Conservation (phyloP, 2,888 invertebrate species). For the Caradrina kadenii region DNA sequence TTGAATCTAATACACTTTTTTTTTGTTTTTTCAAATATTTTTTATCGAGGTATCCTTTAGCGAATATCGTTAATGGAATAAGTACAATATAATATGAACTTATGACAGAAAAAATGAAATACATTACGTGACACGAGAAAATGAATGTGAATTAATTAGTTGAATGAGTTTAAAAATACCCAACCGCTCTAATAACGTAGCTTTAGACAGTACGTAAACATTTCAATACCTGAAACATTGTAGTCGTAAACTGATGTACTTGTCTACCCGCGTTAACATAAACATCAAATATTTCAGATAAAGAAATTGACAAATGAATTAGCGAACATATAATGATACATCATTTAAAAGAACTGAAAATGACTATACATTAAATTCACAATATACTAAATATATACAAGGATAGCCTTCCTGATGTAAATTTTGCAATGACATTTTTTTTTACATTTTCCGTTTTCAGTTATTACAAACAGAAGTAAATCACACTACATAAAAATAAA, state of each 20-base stretch:
- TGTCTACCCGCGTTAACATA: slow-evolving; percentile 55
- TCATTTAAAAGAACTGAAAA: slow-evolving; percentile 79
- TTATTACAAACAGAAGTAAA: slow-evolving; percentile 88
- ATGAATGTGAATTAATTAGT: slow-evolving; percentile 81
- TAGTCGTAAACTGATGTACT: slow-evolving; percentile 52
- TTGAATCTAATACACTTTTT: slow-evolving; percentile 80
- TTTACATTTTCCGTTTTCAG: slow-evolving; percentile 84
- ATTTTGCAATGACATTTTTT: slow-evolving; percentile 80
- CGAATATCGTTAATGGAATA: slow-evolving; percentile 89
- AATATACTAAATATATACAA: slow-evolving; percentile 87
- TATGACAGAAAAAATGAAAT: slow-evolving; percentile 83
- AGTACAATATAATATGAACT: slow-evolving; percentile 89
- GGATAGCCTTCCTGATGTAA: slow-evolving; percentile 82
- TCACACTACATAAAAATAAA: slow-evolving; percentile 88
- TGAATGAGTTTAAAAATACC: slow-evolving; percentile 84
- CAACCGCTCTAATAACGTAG: slow-evolving; percentile 81
- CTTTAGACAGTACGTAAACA: slow-evolving; percentile 71
- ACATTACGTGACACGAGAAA: slow-evolving; percentile 80
- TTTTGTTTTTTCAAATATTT: slow-evolving; percentile 81
- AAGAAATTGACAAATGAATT: slow-evolving; percentile 70
- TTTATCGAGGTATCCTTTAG: slow-evolving; percentile 85
- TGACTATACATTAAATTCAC: slow-evolving; percentile 84
- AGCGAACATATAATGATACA: slow-evolving; percentile 76
- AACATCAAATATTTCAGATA: slow-evolving; percentile 73
- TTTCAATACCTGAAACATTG: slow-evolving; percentile 71